phyloP scores from a whole-genome alignment of 2,113 vertebrate genomes.

The Rhinolophus sinicus region DNA sequence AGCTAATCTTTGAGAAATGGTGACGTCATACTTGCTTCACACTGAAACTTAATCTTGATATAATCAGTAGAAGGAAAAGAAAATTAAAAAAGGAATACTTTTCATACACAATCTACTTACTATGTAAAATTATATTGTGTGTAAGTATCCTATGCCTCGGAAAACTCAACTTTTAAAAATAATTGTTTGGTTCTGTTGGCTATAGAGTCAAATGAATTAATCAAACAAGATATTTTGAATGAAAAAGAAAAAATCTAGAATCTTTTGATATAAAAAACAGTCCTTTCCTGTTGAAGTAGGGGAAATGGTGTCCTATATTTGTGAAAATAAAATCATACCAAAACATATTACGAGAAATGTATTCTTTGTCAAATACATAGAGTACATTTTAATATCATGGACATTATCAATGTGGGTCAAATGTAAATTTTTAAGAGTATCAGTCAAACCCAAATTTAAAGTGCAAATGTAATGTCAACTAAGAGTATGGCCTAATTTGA shows the following conservation, averaged over 20 bases:
- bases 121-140: not conserved
- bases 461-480: not conserved
- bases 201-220: not conserved
- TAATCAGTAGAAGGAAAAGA: not conserved
- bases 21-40: not conserved
- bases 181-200: not conserved
- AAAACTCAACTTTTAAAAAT: not conserved
- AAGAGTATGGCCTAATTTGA: not conserved
- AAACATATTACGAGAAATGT: not conserved
- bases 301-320: not conserved
- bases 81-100: not conserved
- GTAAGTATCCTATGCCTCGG: not conserved
- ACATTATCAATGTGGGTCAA: not conserved
- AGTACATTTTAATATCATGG: not conserved
- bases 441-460: not conserved
- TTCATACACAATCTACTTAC: not conserved
- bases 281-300: not conserved
- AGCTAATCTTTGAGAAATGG: slow-evolving; percentile 4
- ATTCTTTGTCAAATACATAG: not conserved
- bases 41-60: not conserved
- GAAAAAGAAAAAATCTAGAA: not conserved
- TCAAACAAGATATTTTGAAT: slow-evolving; percentile 30
- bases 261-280: not conserved
- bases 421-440: not conserved
- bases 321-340: slow-evolving; percentile 7